These are phyloP conservation scores for Poecile atricapillus DNA, from an alignment of 2,113 vertebrate species.

Conservation along the genomic window DNA sequence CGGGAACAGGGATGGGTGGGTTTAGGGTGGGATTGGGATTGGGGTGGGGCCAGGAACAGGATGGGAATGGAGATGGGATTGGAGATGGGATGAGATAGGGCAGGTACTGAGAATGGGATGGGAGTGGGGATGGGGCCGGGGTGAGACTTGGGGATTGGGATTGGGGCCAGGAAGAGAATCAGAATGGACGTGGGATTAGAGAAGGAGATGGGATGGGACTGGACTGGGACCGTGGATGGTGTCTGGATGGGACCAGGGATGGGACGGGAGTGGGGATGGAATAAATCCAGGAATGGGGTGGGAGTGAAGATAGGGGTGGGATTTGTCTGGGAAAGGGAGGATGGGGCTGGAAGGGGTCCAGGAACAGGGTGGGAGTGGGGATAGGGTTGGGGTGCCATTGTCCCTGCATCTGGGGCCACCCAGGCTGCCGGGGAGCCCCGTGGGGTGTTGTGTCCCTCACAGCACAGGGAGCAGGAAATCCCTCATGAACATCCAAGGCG, in stretches of 20 bases:
- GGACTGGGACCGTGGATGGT: not conserved
- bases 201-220: too few relatives aligned
- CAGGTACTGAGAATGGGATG: too few relatives aligned
- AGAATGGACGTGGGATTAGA: accelerated
- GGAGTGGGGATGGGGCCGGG: not conserved
- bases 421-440: accelerated
- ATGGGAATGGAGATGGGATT: not conserved
- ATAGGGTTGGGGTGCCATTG: accelerated
- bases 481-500: not conserved
- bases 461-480: not conserved
- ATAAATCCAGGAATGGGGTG: not conserved
- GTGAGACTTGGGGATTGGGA: accelerated
- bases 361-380: not conserved
- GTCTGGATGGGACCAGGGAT: not conserved
- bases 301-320: not conserved
- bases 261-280: not conserved
- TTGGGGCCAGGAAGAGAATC: not conserved
- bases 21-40: too few relatives aligned
- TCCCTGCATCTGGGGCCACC: not conserved
- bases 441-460: not conserved
- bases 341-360: not conserved
- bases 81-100: not conserved
- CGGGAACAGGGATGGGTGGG: too few relatives aligned
- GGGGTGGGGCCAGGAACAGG: too few relatives aligned
- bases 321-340: not conserved